Evolutionary conservation across 2,113 vertebrate genomes (phyloP).

Genomic region (Brachionichthys hirsutus): DNA sequence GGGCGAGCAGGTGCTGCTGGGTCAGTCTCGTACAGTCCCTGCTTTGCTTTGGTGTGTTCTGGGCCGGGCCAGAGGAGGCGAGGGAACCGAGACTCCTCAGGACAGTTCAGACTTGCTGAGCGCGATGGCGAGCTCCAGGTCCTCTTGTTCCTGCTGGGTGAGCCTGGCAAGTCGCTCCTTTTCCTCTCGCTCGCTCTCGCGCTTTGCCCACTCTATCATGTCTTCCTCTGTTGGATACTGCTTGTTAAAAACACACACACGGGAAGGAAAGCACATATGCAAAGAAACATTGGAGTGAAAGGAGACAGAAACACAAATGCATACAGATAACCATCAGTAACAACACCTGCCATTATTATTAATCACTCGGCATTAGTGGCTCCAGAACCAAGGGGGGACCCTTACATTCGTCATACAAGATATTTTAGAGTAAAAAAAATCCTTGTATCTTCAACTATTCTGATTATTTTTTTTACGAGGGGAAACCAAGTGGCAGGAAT

Average conservation of each 20-base stretch:
- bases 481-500: neutral
- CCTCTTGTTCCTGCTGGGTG: conserved; percentile 97
- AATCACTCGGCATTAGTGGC: neutral
- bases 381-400: neutral
- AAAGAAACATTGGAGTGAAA: conserved; percentile 8
- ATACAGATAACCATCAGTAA: neutral
- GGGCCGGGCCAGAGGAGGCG: conserved; percentile 15
- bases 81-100: conserved; percentile 68
- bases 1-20: conserved; percentile 53
- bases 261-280: conserved; percentile 5
- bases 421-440: neutral
- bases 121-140: conserved; percentile 97
- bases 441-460: neutral
- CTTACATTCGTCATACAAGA: neutral
- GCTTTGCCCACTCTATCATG: conserved; percentile 99
- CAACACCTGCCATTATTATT: neutral
- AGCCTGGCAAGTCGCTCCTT: conserved; percentile 91
- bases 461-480: neutral
- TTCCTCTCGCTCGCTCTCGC: conserved; percentile 97
- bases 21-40: conserved; percentile 58
- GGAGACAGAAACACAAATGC: conserved; percentile 31
- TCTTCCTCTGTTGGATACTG: conserved; percentile 98
- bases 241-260: conserved; percentile 47
- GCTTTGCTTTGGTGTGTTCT: conserved; percentile 67
- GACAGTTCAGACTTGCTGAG: conserved; percentile 99